These are phyloP conservation scores for Epizoanthus ramosus DNA, from an alignment of 92 coral and sea anemone genomes.

Conservation along the genomic window DNA sequence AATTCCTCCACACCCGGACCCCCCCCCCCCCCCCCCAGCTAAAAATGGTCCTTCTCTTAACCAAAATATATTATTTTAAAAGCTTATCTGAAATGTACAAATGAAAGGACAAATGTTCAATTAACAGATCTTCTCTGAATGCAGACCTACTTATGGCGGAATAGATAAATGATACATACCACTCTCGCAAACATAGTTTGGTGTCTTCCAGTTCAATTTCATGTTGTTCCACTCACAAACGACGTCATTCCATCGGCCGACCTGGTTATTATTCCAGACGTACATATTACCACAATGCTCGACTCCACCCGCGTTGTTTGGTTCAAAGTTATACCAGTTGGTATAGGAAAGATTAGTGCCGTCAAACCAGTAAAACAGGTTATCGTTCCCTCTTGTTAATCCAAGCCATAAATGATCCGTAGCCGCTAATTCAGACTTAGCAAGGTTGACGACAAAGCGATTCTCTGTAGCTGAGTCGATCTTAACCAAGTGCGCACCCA, in stretches of 20 bases:
- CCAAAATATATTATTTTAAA: no score
- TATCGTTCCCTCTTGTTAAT: not conserved
- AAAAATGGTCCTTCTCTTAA: no score
- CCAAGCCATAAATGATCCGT: constrained; percentile 1
- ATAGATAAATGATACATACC: not conserved
- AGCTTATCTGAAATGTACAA: no score
- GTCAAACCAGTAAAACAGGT: constrained; percentile 13
- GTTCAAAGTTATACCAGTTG: not conserved
- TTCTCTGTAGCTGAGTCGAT: constrained; percentile 1
- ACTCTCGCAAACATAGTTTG: constrained; percentile 1
- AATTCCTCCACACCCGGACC: no score
- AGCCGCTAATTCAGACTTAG: not conserved
- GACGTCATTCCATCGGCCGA: not conserved
- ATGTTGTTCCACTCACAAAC: not conserved
- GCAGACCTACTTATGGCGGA: no score
- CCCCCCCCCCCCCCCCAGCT: no score
- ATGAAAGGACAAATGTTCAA: no score
- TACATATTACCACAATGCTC: not conserved
- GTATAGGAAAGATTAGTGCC: not conserved
- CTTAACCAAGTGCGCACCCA: constrained; percentile 11
- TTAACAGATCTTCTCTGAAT: no score
- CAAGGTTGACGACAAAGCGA: not conserved
- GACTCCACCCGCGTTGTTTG: not conserved
- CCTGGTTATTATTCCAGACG: not conserved
- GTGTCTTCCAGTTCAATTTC: not conserved